Evolutionary conservation across 2,888 invertebrate genomes (phyloP), one percentile per base, ranked within the genome.

Genomic region (Tubulanus polymorphus): DNA sequence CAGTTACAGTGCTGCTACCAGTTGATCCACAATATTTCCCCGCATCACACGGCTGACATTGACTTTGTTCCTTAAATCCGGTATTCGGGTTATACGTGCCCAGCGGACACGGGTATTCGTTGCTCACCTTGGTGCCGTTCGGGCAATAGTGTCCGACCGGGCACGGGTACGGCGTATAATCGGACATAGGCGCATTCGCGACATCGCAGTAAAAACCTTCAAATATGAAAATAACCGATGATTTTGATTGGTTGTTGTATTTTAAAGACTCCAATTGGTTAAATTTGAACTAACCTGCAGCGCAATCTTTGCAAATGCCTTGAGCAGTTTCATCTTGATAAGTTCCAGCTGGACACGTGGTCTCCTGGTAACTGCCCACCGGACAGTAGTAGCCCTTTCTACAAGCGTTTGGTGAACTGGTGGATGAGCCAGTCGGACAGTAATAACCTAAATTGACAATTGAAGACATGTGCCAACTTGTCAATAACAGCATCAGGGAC

Each of bases 61-160:
- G 60, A 23, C 58, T 57, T 18, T 56, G 61, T 12, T 60, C 59
- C 57, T 70, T 63, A 27, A 69, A 68, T 48, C 64, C 53, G 2
- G 67, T 67, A 47, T 56, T 54, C 1, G 71, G 65, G 52, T 65
- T 72, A 63, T 74, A 76, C 12, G 74, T 74, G 45, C 76, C 76
- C 1, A 63, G 60, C 0, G 74, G 75, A 55, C 76, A 76, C 18
- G 67, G 67, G 59, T 70, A 67, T 57, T 75, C 70, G 5, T 63
- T 70, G 35, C 56, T 46, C 58, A 59, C 70, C 59, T 68, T 57
- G 2, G 72, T 70, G 23, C 69, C 73, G 53, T 73, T 73, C 5
- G 69, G 70, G 53, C 76, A 76, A 63, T 73, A 76, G 60, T 74
- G 63, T 3, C 76, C 76, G n/a, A 48, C 50, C 10, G 75, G 75